Evolutionary conservation across 2,113 vertebrate genomes (phyloP).

Genomic region (Brienomyrus longianalis): DNA sequence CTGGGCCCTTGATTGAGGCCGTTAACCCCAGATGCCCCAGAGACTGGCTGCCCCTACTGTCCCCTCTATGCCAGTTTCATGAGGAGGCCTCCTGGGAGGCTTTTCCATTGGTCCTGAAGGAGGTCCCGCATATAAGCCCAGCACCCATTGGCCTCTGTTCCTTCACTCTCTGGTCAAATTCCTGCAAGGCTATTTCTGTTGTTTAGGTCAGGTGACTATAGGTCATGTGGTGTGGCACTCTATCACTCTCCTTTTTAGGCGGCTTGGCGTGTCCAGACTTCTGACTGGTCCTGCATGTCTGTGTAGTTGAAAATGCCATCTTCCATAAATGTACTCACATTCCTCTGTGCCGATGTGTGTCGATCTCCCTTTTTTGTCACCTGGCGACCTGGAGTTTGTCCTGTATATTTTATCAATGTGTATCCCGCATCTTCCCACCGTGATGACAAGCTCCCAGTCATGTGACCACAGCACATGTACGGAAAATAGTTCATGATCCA

Average conservation of each 20-base stretch:
- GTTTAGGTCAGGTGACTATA: neutral
- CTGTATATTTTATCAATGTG: slow-evolving; percentile 20
- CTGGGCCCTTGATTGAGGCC: too few relatives aligned
- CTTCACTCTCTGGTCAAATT: neutral
- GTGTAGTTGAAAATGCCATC: neutral
- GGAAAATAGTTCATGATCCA: neutral
- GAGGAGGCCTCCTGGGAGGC: too few relatives aligned
- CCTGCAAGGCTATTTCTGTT: neutral
- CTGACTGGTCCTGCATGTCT: neutral
- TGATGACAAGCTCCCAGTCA: neutral
- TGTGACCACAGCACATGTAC: neutral
- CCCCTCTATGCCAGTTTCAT: too few relatives aligned
- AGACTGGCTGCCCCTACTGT: too few relatives aligned
- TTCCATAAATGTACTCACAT: neutral
- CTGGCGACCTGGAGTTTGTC: neutral
- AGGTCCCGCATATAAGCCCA: neutral
- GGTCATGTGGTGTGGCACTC: too few relatives aligned
- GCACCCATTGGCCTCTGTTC: neutral
- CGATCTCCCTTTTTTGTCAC: neutral
- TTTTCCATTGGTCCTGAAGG: too few relatives aligned
- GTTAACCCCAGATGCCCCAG: too few relatives aligned
- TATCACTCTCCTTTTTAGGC: neutral
- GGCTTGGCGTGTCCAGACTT: neutral
- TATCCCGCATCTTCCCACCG: neutral
- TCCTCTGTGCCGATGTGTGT: neutral